These are phyloP conservation scores for Ophthalmolycus amberensis DNA, from an alignment of 2,113 vertebrate genomes.

Conservation along the genomic window DNA sequence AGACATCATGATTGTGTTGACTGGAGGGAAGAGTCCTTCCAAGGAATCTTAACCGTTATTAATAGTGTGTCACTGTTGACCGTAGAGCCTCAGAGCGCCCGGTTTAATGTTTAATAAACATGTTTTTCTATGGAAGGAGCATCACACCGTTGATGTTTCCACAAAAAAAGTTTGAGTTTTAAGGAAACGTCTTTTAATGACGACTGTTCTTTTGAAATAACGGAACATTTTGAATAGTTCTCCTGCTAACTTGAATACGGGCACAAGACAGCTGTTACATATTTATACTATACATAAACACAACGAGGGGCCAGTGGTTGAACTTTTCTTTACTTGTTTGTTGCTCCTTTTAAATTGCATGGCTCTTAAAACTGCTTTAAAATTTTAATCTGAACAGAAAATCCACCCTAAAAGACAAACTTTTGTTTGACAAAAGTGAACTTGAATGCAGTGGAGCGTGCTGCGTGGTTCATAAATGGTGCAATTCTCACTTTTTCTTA, in stretches of 20 bases:
- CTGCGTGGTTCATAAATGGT: not conserved
- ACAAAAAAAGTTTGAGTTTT: no score
- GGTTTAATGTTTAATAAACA: not conserved
- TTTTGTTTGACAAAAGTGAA: not conserved
- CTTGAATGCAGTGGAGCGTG: not conserved
- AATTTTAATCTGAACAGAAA: not conserved
- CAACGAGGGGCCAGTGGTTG: not conserved
- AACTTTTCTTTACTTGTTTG: not conserved
- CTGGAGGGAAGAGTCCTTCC: conserved; percentile 15
- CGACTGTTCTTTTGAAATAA: not conserved
- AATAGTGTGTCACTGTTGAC: not conserved
- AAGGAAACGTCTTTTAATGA: not conserved
- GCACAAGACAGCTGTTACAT: not conserved
- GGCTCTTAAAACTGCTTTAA: not conserved
- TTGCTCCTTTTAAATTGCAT: not conserved
- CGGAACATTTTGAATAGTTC: not conserved
- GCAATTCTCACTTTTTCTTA: not conserved
- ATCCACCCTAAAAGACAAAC: not conserved
- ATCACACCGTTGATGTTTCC: not conserved
- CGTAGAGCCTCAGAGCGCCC: not conserved
- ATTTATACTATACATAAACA: not conserved
- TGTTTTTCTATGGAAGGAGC: not conserved
- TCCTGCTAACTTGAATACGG: not conserved
- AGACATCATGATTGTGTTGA: not conserved
- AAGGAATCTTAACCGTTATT: conserved; percentile 13